These are phyloP conservation scores for Odontomachus brunneus DNA, from an alignment of 1,140 invertebrate species.

Conservation along the genomic window DNA sequence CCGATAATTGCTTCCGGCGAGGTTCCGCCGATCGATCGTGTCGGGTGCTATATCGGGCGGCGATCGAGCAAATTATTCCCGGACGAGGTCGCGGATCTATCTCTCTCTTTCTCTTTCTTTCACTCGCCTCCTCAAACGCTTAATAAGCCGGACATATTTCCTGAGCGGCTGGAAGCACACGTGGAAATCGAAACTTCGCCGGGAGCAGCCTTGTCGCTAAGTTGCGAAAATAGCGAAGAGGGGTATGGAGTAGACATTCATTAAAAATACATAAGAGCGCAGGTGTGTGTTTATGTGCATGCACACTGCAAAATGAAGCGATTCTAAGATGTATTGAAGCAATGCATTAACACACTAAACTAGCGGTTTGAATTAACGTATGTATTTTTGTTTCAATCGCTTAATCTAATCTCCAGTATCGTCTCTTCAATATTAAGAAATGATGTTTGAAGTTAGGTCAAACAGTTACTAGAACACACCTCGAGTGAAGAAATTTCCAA, in stretches of 20 bases:
- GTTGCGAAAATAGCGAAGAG: slow-evolving; percentile 11
- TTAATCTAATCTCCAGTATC: too few species aligned
- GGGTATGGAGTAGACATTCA: neutral
- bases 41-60: slow-evolving; percentile 51
- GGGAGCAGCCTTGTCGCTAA: neutral
- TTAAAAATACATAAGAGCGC: neutral
- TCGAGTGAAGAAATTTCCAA: too few species aligned
- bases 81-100: slow-evolving; percentile 59
- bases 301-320: too few species aligned
- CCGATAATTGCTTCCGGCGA: slow-evolving; percentile 73
- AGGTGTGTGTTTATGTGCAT: too few species aligned
- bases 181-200: slow-evolving; percentile 14
- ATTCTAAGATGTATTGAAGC: too few species aligned
- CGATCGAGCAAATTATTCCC: slow-evolving; percentile 63
- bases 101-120: too few species aligned
- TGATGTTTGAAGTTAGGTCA: too few species aligned
- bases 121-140: slow-evolving; percentile 28
- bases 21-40: slow-evolving; percentile 50
- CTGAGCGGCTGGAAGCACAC: neutral
- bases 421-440: too few species aligned
- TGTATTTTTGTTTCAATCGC: too few species aligned
- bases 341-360: too few species aligned
- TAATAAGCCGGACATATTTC: slow-evolving; percentile 43
- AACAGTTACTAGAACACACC: too few species aligned
- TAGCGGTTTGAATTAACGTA: too few species aligned